phyloP scores from a whole-genome alignment of 64 coral and sea anemone genomes.

The Platygyra sinensis region DNA sequence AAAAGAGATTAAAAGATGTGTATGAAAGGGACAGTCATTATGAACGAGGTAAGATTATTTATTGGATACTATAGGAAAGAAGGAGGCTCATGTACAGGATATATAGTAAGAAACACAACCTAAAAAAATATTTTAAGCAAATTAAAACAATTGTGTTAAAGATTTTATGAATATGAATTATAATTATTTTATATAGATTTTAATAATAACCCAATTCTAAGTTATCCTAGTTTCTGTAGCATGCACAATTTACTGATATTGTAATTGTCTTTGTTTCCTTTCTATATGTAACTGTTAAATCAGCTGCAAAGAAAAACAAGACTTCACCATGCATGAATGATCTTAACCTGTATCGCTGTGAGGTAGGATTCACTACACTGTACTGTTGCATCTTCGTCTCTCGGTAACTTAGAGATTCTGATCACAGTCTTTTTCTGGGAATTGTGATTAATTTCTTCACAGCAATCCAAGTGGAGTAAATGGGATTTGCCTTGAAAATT shows the following conservation, averaged over 20 bases:
- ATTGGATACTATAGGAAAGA: not conserved
- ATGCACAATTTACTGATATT: not conserved
- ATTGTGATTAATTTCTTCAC: no score
- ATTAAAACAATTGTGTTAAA: no score
- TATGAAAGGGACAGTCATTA: conserved; percentile 25
- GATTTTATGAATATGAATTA: no score
- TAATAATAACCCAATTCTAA: no score
- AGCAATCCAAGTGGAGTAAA: no score
- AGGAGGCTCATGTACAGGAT: not conserved
- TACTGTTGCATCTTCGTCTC: no score
- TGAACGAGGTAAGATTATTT: not conserved
- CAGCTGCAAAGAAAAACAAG: not conserved
- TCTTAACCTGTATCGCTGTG: conserved; percentile 21
- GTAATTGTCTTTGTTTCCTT: not conserved
- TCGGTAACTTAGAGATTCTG: no score
- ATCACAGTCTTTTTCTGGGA: no score
- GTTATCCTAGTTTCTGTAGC: not conserved
- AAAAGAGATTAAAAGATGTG: conserved; percentile 48
- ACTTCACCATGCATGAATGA: conserved; percentile 16
- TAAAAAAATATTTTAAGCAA: not conserved
- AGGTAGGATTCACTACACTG: not conserved
- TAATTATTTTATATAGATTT: no score
- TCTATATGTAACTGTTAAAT: not conserved
- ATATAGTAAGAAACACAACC: not conserved
- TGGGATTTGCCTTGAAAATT: no score